Evolutionary conservation across 2,113 vertebrate genomes (phyloP), one percentile per base, ranked within the genome.

Genomic region (Sturnus vulgaris): DNA sequence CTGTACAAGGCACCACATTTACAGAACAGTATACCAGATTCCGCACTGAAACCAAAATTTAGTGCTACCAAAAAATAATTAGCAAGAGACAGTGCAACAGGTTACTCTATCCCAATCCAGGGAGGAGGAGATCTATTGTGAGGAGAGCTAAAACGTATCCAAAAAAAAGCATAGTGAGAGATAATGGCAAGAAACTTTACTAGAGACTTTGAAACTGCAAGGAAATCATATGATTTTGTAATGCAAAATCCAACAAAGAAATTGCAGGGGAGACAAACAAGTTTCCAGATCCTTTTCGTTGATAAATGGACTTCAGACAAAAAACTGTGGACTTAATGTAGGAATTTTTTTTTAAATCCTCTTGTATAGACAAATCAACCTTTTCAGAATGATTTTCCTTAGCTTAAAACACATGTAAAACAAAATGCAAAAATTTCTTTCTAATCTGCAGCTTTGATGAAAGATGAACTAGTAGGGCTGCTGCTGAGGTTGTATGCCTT

Each of bases 1-100:
- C 39, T 83, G 15, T 60, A 40, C 9, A 20, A 61, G 55, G 52
- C 2, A 8, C 49, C 11, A 33, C 2, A 4, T 19, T 0, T 0
- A 70, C 19, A 86, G 31, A 81, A 63, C 2, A 39, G 44, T 27
- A 37, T 1, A 1, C 17, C 52, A 31, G 65, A 88, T 70, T 65
- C 46, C 28, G n/a, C 5, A 35, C 2, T 4, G 1, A 83, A 92
- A 42, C 10, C 57, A 86, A 92, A 81, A 57, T 24, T 49, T 28
- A 2, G 16, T 16, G 19, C 68, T 81, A 50, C 18, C 25, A 83
- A 55, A 86, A 25, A 59, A 39, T 14, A 11, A 27, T 35, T 46
- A 83, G 5, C 22, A 50, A 79, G 75, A 82, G 23, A 53, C 15
- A 77, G 19, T 15, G 52, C 11, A 83, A 70, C 3, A 44, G 27